Evolutionary conservation across 1,140 invertebrate species (phyloP).

Genomic region (Drosophila mauritiana): DNA sequence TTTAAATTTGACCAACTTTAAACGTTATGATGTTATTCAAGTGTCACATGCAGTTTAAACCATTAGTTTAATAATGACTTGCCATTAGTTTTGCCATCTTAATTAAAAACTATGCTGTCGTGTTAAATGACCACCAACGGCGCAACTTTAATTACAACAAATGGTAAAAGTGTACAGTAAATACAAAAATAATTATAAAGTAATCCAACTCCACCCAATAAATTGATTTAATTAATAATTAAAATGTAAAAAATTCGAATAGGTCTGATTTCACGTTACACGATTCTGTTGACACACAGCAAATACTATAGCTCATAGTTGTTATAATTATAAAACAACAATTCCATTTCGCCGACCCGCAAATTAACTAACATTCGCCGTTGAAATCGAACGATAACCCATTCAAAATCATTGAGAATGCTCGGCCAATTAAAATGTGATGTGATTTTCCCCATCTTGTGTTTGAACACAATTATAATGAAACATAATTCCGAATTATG

Average conservation of each 20-base stretch:
- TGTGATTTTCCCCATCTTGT: slow-evolving; percentile 29
- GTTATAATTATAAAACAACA: slow-evolving; percentile 50
- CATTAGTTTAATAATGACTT: neutral
- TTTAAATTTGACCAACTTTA: neutral
- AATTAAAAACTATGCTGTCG: slow-evolving; percentile 3
- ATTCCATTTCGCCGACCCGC: neutral
- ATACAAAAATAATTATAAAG: slow-evolving; percentile 10
- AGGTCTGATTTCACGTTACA: neutral
- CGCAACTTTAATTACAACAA: slow-evolving; percentile 5
- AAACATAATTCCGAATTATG: slow-evolving; percentile 48
- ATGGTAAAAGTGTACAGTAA: slow-evolving; percentile 4
- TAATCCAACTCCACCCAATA: slow-evolving; percentile 7
- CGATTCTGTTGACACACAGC: slow-evolving; percentile 35
- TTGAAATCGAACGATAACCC: slow-evolving; percentile 24
- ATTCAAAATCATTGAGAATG: slow-evolving; percentile 37
- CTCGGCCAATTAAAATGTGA: slow-evolving; percentile 58
- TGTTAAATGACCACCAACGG: neutral
- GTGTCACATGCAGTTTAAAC: no score
- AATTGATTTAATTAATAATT: slow-evolving; percentile 60
- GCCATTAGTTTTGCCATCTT: neutral
- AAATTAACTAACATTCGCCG: slow-evolving; percentile 23
- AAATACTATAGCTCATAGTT: slow-evolving; percentile 37
- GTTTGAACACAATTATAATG: slow-evolving; percentile 53
- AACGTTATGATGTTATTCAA: neutral
- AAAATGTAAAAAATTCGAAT: slow-evolving; percentile 22